These are phyloP conservation scores for Zaprionus lachaisei DNA, from an alignment of 1,140 invertebrate species.

Conservation along the genomic window DNA sequence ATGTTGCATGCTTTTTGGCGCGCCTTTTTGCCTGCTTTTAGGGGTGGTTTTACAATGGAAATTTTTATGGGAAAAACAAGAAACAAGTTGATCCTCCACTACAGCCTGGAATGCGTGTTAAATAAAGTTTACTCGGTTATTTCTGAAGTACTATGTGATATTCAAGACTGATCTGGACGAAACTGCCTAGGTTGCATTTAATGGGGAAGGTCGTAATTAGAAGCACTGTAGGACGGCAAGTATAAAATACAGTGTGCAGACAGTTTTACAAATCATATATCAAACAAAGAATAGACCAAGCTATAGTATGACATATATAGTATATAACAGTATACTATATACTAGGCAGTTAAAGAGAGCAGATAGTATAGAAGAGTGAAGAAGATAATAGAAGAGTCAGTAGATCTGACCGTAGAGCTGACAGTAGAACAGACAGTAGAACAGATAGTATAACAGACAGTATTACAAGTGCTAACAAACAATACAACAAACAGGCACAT, in stretches of 20 bases:
- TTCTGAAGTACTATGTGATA: too few relatives aligned
- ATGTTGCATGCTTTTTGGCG: constrained; percentile 63
- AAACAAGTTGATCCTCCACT: too few relatives aligned
- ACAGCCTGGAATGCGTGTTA: too few relatives aligned
- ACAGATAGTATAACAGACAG: not conserved
- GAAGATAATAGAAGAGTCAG: not conserved
- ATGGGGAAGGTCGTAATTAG: too few relatives aligned
- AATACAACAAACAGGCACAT: not conserved
- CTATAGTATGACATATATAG: too few relatives aligned
- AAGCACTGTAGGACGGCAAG: too few relatives aligned
- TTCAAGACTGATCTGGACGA: too few relatives aligned
- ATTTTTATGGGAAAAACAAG: not conserved
- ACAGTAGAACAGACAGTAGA: not conserved
- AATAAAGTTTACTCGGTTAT: too few relatives aligned
- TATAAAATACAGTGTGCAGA: too few relatives aligned
- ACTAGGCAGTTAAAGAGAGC: not conserved
- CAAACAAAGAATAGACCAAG: not conserved
- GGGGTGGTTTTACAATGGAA: not conserved
- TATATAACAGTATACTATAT: not conserved
- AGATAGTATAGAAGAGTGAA: not conserved
- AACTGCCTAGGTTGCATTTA: too few relatives aligned
- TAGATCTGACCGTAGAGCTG: not conserved
- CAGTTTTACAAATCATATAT: too few relatives aligned
- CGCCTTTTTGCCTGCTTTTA: constrained; percentile 19
- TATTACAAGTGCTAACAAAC: too few relatives aligned